Evolutionary conservation across 2,888 invertebrate species (phyloP), one percentile per base, ranked within the genome.

Genomic region (Tachina lurida): DNA sequence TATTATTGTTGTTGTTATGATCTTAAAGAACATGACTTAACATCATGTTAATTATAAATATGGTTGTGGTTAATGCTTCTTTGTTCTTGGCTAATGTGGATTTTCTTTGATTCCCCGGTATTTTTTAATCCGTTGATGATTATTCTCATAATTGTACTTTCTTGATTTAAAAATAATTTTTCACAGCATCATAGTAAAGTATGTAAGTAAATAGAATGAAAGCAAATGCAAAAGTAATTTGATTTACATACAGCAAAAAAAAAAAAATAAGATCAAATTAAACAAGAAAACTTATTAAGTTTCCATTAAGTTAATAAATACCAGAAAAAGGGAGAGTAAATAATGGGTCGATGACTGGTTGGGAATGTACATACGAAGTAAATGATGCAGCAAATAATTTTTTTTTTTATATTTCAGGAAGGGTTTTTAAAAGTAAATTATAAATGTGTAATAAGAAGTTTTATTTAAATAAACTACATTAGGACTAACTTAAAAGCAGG

Each of bases 261-360:
- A 49, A 58, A 22, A 22, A 67, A 39, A 77, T 22, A 10, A 75
- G 31, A 67, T 47, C 17, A 49, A 49, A 73, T 62, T 17, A 17
- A 70, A 39, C 54, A 43, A 54, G 45, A 63, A 80, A 63, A 39
- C 68, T n/a, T 75, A 60, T 75, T 22, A 75, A 81, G 54, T 75
- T 81, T 54, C 58, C 49, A 81, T 81, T 70, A 45, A 45, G 19
- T 10, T 39, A 2, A 65, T 1, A 19, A 54, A 47, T 2, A 54
- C 10, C 19, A 60, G 39, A 43, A 80, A 80, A 70, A 70, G 75
- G 68, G 81, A 81, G 81, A 81, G 75, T 81, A 62, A 75, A 68
- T 70, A 31, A 31, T 39, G 19, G 68, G 31, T 75, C 43, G 19
- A 7, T 41, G 45, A 49, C 60, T 13, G 17, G 12, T 49, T 17